Base-by-base conservation (phyloP, 2,888 invertebrate species). In the Tipula lateralis region DNA sequence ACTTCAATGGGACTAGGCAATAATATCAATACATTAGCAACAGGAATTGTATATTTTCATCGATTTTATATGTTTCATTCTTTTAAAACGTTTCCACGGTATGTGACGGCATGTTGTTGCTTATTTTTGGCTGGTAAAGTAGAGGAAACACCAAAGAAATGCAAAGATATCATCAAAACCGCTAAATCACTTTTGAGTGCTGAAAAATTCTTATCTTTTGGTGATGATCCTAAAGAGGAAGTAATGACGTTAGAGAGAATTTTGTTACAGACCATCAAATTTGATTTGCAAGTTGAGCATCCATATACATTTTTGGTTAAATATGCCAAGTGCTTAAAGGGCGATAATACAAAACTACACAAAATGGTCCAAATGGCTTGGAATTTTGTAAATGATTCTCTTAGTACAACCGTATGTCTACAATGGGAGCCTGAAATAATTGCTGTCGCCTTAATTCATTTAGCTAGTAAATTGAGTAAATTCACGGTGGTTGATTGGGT, bases 351-450 rank as follows among this genome's bases (percentile, higher is more conserved):
- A n/a, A 97, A 97, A 89, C 91, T 98, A 84, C 96, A 98, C 88
- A 97, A 97, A 90, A 96, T 99, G 95, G 97, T 99, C 0, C 99
- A 99, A 91, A 99, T 98, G 97, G 98, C 99, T 0, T 99, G 99
- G 99, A 99, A 99, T 4, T 99, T 99, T 90, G 97, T 99, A 0
- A 99, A 99, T 90, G 99, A 99, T 91, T 96, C 96, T 92, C 92
- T 99, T 86, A 98, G 98, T 89, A 99, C 99, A 2, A 99, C 98
- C 0, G 92, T 99, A 83, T 97, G 97, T 87, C 92, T 99, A 83
- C 98, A 99, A 91, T 99, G 99, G 98, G 99, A 99, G 90, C 99
- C 99, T 0, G 99, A 99, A 91, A 97, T 99, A 81, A 96, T 97
- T 86, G 99, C 99, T 0, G 98, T 99, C 6, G 98, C 99, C 0